Base-by-base conservation (phyloP, 1,140 invertebrate species). In the Hyles euphorbiae region DNA sequence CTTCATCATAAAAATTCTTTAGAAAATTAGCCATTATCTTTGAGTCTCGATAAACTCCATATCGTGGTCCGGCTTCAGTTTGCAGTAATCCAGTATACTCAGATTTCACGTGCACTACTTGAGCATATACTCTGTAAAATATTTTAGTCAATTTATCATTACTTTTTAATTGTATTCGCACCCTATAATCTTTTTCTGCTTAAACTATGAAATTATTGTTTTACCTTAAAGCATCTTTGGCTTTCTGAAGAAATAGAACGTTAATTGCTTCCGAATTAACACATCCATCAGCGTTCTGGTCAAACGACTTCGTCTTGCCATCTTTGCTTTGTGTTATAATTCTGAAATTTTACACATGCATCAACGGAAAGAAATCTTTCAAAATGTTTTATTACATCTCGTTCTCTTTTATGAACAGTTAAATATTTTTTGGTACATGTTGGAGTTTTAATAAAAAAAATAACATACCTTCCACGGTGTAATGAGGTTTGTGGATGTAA, bases 401-500 rank as follows among this genome's bases (percentile, higher is more conserved):
- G n/a, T n/a, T n/a, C n/a, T n/a, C n/a, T n/a, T n/a, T n/a, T n/a
- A n/a, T 51, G 12, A 51, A 22, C 32, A 3, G 33, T 3, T 9
- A 22, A n/a, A 10, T 49, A n/a, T 51, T 32, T 6, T 3, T 4
- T 10, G 32, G 3, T 10, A 9, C 9, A n/a, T n/a, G n/a, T n/a
- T n/a, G n/a, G n/a, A n/a, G n/a, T n/a, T n/a, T n/a, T n/a, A n/a
- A n/a, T n/a, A n/a, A n/a, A n/a, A n/a, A n/a, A n/a, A n/a, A n/a
- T n/a, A n/a, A 9, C 49, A 52, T 87, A 92, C 90, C 90, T 83
- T 46, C 92, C 89, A 83, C 98, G 98, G 81, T 98, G 96, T 4
- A 97, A 81, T 2, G 96, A 94, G 0, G 95, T 92, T 53, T 93
- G 94, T 1, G 97, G 97, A 86, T 96, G 96, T 10, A 98, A 87